A percentile compares a stretch with the other conserved stretches of the same genome.
Conservation (phyloP, 2,113 vertebrate genomes). For the Tautogolabrus adspersus region DNA sequence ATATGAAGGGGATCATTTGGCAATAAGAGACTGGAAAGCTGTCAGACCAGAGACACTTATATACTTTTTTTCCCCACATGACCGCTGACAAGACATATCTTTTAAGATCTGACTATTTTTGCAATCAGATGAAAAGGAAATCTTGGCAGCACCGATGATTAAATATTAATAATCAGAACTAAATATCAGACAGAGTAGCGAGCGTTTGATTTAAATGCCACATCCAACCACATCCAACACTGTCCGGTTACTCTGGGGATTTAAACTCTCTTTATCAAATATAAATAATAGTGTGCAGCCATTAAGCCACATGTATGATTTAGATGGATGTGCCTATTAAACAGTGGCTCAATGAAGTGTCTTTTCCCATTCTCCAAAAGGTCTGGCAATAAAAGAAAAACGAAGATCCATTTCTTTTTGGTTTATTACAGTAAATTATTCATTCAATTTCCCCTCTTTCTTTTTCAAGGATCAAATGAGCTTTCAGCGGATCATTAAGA, state of each 20-base stretch:
- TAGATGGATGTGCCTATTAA: slow-evolving; percentile 88
- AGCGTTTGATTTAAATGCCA: slow-evolving; percentile 67
- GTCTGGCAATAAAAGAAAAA: slow-evolving; percentile 87
- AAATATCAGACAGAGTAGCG: slow-evolving; percentile 39
- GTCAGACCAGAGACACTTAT: slow-evolving; percentile 37
- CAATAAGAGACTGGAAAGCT: slow-evolving; percentile 3
- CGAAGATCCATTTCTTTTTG: slow-evolving; percentile 88
- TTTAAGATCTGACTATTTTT: slow-evolving; percentile 38
- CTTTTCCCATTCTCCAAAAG: slow-evolving; percentile 81
- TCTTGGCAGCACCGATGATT: slow-evolving; percentile 55
- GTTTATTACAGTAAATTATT: slow-evolving; percentile 89
- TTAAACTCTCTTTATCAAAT: slow-evolving; percentile 77
- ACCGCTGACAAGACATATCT: slow-evolving; percentile 38
- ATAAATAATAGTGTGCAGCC: slow-evolving; percentile 83
- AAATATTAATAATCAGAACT: slow-evolving; percentile 65
- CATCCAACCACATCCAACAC: slow-evolving; percentile 37
- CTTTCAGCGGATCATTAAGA: slow-evolving; percentile 75
- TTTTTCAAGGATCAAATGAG: slow-evolving; percentile 83
- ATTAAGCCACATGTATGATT: slow-evolving; percentile 85
- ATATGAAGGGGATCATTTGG: slow-evolving; percentile 19
- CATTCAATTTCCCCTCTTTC: slow-evolving; percentile 79
- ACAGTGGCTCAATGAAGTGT: slow-evolving; percentile 85
- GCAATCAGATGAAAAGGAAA: slow-evolving; percentile 54
- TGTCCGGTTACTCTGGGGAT: slow-evolving; percentile 51
- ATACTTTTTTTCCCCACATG: background rate